Evolutionary conservation across 64 coral and sea anemone species (phyloP).

Genomic region (Dendronephthya gigantea): DNA sequence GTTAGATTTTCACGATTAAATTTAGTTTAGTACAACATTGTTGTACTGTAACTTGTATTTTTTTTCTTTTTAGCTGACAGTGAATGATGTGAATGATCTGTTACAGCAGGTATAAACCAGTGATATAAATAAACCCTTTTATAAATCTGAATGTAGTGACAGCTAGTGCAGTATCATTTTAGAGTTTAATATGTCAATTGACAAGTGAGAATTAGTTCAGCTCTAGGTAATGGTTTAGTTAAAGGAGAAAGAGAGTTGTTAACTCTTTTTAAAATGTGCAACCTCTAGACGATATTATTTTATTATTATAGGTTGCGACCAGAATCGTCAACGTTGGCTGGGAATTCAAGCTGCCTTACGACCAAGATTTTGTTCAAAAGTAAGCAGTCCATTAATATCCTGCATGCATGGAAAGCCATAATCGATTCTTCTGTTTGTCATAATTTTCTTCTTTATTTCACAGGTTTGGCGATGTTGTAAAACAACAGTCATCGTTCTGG

Average conservation of each 20-base stretch:
- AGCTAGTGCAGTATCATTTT: too few species aligned
- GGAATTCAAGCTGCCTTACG: slow-evolving; percentile 10
- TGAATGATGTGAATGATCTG: background rate
- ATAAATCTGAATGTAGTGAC: background rate
- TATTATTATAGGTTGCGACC: background rate
- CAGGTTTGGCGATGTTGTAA: background rate
- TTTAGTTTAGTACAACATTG: too few species aligned
- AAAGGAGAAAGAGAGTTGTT: too few species aligned
- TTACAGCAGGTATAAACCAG: background rate
- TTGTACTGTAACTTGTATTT: too few species aligned
- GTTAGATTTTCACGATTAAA: background rate
- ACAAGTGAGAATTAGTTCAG: too few species aligned
- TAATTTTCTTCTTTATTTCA: background rate
- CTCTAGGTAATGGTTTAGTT: too few species aligned
- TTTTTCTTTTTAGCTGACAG: background rate
- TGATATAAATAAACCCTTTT: background rate
- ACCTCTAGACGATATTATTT: too few species aligned
- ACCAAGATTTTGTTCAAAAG: background rate
- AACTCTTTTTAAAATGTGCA: too few species aligned
- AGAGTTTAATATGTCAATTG: too few species aligned
- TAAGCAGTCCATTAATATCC: background rate
- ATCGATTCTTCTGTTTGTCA: too few species aligned
- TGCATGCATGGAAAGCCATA: too few species aligned
- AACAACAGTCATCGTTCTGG: slow-evolving; percentile 5
- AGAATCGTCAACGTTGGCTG: background rate